These are phyloP conservation scores for Caenorhabditis uteleia DNA, from an alignment of 2,888 invertebrate genomes.

Conservation along the genomic window DNA sequence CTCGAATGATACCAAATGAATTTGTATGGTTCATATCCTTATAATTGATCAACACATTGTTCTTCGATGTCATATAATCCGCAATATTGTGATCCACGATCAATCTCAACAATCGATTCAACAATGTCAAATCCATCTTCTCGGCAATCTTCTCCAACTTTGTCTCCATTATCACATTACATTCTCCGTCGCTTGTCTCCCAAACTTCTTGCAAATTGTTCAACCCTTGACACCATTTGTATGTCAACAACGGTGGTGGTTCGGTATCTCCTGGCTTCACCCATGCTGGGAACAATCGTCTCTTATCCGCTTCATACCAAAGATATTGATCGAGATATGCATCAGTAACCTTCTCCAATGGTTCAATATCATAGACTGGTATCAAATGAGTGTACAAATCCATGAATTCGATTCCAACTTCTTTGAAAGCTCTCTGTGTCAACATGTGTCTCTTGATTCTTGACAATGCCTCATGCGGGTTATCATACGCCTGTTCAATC, in stretches of 20 bases:
- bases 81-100: constrained; percentile 99
- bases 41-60: constrained; percentile 99
- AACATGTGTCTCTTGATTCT: constrained; percentile 98
- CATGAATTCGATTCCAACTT: constrained; percentile 99
- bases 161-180: constrained; percentile 95
- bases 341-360: constrained; percentile 98
- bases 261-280: constrained; percentile 98
- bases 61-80: constrained; percentile 99
- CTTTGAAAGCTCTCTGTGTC: constrained; percentile 79
- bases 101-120: constrained; percentile 86
- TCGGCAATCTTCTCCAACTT: constrained; percentile 98
- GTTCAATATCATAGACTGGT: constrained; percentile 98
- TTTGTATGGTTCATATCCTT: constrained; percentile 99
- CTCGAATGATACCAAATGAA: constrained; percentile 96
- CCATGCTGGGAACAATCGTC: constrained; percentile 95
- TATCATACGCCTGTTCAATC: constrained; percentile 99
- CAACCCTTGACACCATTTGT: constrained; percentile 91
- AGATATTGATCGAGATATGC: constrained; percentile 98
- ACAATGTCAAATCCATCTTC: constrained; percentile 96
- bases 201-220: constrained; percentile 85
- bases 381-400: constrained; percentile 97
- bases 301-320: constrained; percentile 96
- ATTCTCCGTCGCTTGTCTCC: constrained; percentile 98
- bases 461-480: constrained; percentile 97
- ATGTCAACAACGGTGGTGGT: constrained; percentile 81